Conservation (phyloP, 1,140 invertebrate species). For the Pogonomyrmex barbatus region DNA sequence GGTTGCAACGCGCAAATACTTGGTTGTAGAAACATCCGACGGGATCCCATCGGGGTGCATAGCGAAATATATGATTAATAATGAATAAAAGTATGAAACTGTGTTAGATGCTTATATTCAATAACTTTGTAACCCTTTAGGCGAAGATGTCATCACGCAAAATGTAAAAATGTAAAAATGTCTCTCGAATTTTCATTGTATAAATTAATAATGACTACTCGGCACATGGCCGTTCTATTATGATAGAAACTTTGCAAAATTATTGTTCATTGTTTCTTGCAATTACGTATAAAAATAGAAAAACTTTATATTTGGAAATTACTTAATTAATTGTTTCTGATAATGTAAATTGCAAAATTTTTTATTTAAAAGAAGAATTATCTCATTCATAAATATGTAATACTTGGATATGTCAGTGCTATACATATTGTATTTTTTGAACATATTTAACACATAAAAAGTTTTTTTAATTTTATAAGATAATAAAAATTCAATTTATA, state of each 20-base stretch:
- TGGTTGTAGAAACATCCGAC: neutral
- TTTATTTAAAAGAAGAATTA: neutral
- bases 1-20: neutral
- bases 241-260: conserved; percentile 19
- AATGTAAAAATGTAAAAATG: conserved; percentile 27
- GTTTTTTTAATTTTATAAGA: neutral
- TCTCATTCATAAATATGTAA: neutral
- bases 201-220: neutral
- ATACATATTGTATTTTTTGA: neutral
- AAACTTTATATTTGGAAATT: neutral
- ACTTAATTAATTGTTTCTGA: neutral
- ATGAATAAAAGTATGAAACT: neutral
- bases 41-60: neutral
- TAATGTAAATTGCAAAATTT: neutral
- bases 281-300: neutral
- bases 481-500: neutral
- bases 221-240: neutral
- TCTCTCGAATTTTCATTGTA: conserved; percentile 27
- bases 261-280: neutral
- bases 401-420: neutral
- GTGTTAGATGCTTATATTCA: neutral
- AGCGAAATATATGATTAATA: conserved; percentile 25
- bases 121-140: conserved; percentile 13
- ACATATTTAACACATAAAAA: neutral
- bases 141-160: conserved; percentile 11